Base-by-base conservation (phyloP, 2,888 invertebrate genomes). In the Horisme vitalbata region DNA sequence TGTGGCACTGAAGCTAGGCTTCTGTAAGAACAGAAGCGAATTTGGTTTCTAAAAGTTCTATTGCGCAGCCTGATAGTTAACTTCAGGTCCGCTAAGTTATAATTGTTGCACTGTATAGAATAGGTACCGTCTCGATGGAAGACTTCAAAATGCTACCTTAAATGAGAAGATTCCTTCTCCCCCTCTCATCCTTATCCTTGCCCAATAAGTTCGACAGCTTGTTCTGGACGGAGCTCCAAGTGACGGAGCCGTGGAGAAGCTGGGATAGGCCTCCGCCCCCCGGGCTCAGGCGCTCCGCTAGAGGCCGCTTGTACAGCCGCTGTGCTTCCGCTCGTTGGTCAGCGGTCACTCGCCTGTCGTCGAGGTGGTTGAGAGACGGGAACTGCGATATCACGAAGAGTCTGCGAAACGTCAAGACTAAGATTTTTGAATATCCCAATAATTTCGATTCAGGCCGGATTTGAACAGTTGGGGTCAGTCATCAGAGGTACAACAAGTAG, bases 371-470 rank as follows among this genome's bases (percentile, higher is more conserved):
- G 43, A 96, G 81, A 0, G 90, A 90, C 1, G 94, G 92, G 63
- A 95, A 93, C 67, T 94, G 91, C 1, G 95, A 94, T 66, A 95
- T 93, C 13, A 95, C 92, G 77, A 93, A 95, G 14, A 94, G 85
- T 71, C 95, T 95, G 78, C 31, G n/a, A 23, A 12, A 39, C 18
- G 1, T 18, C 18, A 18, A 18, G 18, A 18, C 18, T 2, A 18
- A 18, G 18, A 5, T 18, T 18, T 18, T 4, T n/a, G n/a, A n/a
- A n/a, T n/a, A n/a, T n/a, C n/a, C n/a, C n/a, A n/a, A n/a, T n/a
- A n/a, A n/a, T n/a, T n/a, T n/a, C n/a, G n/a, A n/a, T n/a, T n/a
- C n/a, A n/a, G n/a, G n/a, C n/a, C n/a, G n/a, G n/a, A n/a, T n/a
- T n/a, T n/a, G n/a, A n/a, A n/a, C n/a, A n/a, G n/a, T n/a, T n/a